These are phyloP conservation scores for Psilopsiagon aymara DNA, from an alignment of 2,113 vertebrate genomes.

Conservation along the genomic window DNA sequence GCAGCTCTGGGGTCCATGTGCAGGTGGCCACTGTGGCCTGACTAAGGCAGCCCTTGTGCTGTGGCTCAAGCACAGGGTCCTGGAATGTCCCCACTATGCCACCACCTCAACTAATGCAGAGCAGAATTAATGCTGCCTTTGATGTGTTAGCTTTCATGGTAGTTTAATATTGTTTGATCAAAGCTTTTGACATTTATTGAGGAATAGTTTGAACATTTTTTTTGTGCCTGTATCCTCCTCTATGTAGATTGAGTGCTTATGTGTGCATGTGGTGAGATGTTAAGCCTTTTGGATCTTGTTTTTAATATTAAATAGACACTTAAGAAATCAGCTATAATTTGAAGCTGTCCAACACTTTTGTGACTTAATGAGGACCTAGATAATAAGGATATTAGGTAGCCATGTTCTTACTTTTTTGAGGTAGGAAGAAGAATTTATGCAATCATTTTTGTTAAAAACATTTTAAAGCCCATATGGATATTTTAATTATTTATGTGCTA, in stretches of 20 bases:
- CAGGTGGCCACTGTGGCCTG: rapidly evolving
- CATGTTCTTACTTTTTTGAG: background rate
- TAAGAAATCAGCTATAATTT: background rate
- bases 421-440: background rate
- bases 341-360: background rate
- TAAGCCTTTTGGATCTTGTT: background rate
- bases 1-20: rapidly evolving
- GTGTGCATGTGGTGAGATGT: background rate
- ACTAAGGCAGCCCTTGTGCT: background rate
- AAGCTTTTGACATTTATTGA: background rate
- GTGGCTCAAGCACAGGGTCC: background rate
- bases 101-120: rapidly evolving
- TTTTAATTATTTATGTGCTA: conserved; percentile 13
- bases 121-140: background rate
- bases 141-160: background rate
- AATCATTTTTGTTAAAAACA: background rate
- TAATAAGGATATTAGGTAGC: background rate
- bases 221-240: rapidly evolving
- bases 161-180: background rate
- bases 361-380: background rate
- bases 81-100: background rate
- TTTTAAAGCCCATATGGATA: background rate
- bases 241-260: background rate
- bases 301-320: background rate
- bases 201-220: background rate